Evolutionary conservation across 2,888 invertebrate genomes (phyloP).

Genomic region (Macaria liturata): DNA sequence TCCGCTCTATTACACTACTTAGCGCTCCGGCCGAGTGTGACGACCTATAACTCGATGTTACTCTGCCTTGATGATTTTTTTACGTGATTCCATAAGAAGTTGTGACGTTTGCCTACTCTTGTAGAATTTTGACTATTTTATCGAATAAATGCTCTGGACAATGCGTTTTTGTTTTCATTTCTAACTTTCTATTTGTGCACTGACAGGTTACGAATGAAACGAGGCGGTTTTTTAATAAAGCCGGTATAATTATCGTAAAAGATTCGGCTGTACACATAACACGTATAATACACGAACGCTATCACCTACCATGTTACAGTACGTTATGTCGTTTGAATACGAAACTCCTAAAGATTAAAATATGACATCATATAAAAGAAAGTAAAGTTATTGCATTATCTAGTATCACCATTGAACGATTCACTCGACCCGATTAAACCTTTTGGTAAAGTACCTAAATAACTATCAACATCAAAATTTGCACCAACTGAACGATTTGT

Average conservation of each 20-base stretch:
- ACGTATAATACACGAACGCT: slow-evolving; percentile 62
- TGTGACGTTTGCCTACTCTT: slow-evolving; percentile 83
- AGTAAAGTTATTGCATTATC: slow-evolving; percentile 62
- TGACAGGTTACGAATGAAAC: slow-evolving; percentile 24
- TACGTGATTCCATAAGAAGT: slow-evolving; percentile 78
- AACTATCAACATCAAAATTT: slow-evolving; percentile 60
- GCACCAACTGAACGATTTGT: slow-evolving; percentile 46
- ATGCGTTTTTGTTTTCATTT: slow-evolving; percentile 33
- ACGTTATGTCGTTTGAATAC: slow-evolving; percentile 41
- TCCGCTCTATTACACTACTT: slow-evolving; percentile 38
- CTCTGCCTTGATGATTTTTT: slow-evolving; percentile 75
- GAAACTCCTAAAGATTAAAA: slow-evolving; percentile 61
- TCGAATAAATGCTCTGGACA: slow-evolving; percentile 80
- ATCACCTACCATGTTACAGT: slow-evolving; percentile 42
- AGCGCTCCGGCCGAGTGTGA: slow-evolving; percentile 37
- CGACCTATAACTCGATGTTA: slow-evolving; percentile 59
- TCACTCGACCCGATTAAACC: slow-evolving; percentile 57
- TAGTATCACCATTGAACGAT: slow-evolving; percentile 73
- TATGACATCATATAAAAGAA: slow-evolving; percentile 55
- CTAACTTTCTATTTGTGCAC: slow-evolving; percentile 10
- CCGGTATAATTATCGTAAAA: slow-evolving; percentile 72
- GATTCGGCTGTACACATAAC: slow-evolving; percentile 69
- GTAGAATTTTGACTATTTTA: slow-evolving; percentile 83
- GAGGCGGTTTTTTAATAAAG: slow-evolving; percentile 54
- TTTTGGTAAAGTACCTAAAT: slow-evolving; percentile 55